Base-by-base conservation (phyloP, 2,113 vertebrate genomes). In the Saguinus midas region DNA sequence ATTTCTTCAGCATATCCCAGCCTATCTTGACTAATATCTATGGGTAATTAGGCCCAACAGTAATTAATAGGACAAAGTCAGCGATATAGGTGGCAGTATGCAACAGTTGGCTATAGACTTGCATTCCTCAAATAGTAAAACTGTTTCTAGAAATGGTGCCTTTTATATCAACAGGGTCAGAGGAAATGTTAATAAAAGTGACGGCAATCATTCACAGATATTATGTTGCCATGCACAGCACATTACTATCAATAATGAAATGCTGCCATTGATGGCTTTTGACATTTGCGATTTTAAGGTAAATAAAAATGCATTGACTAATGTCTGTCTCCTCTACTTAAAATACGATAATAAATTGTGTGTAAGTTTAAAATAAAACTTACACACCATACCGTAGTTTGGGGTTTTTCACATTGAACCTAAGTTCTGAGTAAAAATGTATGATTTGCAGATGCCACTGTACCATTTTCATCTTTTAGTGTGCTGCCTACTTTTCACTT, bases 401-500 rank as follows among this genome's bases (percentile, higher is more conserved):
- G 37, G 32, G 84, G 25, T 83, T 75, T 83, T 83, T 94, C 64
- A 64, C 61, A n/a, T 95, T n/a, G 96, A 92, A 95, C 92, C 83
- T 64, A 76, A 90, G 75, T 83, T 90, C 81, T 91, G 87, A 95
- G 89, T 93, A 57, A 90, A 96, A 96, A 88, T 32, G 37, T 88
- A 12, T 35, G n/a, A 89, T 93, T 94, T 83, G 66, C 76, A 96
- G 79, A 83, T 94, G 55, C 55, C 76, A 37, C 20, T 8, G 27
- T 66, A 43, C 48, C 35, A 72, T 90, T 92, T 97, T 94, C 50
- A 83, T 87, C 76, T 57, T 94, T 92, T 64, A 61, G 70, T 48
- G 37, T 8, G 17, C 52, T 95, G 48, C 40, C 90, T 95, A n/a
- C 72, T 90, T 97, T 95, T 94, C 45, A 81, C 85, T 98, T 94